Conservation (phyloP, 2,113 vertebrate species). For the Erpornis zantholeuca region DNA sequence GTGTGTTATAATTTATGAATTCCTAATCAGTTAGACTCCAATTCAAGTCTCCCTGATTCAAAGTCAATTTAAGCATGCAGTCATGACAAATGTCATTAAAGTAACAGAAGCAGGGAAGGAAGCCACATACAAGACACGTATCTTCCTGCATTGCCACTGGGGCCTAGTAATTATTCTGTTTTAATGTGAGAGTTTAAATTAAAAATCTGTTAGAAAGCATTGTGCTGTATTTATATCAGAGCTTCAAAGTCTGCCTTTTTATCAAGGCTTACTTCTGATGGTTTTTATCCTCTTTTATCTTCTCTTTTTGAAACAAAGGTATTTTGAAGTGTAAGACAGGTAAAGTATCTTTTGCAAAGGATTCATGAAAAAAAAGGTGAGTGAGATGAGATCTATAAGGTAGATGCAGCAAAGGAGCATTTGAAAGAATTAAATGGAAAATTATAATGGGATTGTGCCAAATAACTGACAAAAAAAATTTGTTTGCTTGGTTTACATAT, state of each 20-base stretch:
- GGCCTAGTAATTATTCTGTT: not conserved
- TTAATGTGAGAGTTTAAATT: conserved; percentile 44
- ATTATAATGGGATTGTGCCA: not conserved
- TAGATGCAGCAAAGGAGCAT: not conserved
- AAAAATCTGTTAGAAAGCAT: conserved; percentile 39
- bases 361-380: not conserved
- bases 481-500: not conserved
- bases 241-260: conserved; percentile 34
- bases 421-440: conserved; percentile 13
- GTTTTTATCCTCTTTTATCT: conserved; percentile 45
- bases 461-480: not conserved
- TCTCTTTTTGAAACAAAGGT: conserved; percentile 43
- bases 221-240: conserved; percentile 36
- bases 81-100: not conserved
- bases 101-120: not conserved
- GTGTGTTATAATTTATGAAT: not conserved
- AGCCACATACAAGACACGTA: not conserved
- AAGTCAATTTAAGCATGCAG: not conserved
- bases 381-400: not conserved
- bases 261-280: conserved; percentile 36
- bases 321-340: conserved; percentile 61
- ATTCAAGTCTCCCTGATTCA: not conserved
- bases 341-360: conserved; percentile 13
- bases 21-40: not conserved
- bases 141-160: not conserved